Percentiles rank a stretch among this genome's conserved stretches.
Evolutionary conservation across 2,113 vertebrate genomes (phyloP).

Genomic region (Hippocampus abdominalis): DNA sequence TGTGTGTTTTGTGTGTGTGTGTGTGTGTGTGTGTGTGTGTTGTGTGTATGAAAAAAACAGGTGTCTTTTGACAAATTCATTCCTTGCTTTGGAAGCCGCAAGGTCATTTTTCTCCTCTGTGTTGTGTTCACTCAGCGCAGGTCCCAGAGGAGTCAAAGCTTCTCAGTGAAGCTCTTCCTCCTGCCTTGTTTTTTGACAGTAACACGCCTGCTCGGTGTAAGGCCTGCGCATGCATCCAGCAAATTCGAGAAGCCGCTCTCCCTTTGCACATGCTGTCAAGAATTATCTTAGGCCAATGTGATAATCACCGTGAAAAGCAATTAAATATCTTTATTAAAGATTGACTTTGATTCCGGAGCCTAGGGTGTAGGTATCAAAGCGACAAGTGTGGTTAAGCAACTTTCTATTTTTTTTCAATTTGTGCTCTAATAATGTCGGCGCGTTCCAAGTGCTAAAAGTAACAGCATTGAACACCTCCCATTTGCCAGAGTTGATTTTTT

Average conservation of each 20-base stretch:
- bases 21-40: slow-evolving; percentile 2
- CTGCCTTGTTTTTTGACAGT: slow-evolving; percentile 32
- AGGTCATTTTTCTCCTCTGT: slow-evolving; percentile 18
- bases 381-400: background rate
- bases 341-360: background rate
- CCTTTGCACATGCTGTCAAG: background rate
- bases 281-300: background rate
- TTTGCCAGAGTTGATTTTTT: background rate
- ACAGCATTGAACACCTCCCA: background rate
- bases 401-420: background rate
- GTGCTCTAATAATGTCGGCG: background rate
- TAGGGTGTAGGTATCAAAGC: background rate
- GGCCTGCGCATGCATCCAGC: background rate
- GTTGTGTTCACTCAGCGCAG: slow-evolving; percentile 20
- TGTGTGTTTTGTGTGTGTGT: slow-evolving; percentile 17
- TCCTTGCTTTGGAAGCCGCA: slow-evolving; percentile 24
- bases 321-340: background rate
- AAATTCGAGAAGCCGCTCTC: background rate
- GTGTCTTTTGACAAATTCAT: slow-evolving; percentile 38
- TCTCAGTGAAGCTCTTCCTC: slow-evolving; percentile 22
- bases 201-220: slow-evolving; percentile 4
- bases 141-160: slow-evolving; percentile 29
- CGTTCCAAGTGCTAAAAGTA: background rate
- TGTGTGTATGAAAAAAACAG: slow-evolving; percentile 29
- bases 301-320: background rate